Conservation (phyloP, 2,797 vertebrate species). For the Siniperca obscura region DNA sequence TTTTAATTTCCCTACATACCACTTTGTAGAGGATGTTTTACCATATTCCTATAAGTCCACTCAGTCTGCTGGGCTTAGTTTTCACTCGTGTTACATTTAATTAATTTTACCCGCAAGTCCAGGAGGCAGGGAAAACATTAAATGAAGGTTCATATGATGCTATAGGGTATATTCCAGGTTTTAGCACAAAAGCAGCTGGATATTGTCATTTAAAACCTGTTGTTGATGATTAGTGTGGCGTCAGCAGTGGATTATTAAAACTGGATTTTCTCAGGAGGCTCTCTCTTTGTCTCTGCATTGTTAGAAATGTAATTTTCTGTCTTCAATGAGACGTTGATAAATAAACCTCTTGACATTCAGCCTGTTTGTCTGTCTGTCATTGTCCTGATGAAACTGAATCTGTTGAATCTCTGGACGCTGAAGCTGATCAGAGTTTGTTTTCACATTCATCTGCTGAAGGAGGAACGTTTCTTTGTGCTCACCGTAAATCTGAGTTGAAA, state of each 20-base stretch:
- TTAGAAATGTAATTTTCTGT: neutral
- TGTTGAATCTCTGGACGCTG: neutral
- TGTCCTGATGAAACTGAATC: neutral
- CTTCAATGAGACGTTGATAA: neutral
- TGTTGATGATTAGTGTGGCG: neutral
- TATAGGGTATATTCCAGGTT: neutral
- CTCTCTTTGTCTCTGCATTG: neutral
- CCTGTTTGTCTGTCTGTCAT: neutral
- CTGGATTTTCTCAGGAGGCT: neutral
- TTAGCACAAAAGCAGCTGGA: neutral
- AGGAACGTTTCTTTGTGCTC: neutral
- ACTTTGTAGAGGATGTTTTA: neutral
- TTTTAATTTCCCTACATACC: neutral
- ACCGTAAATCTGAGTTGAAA: neutral
- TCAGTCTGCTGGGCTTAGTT: neutral
- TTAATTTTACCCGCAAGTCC: neutral
- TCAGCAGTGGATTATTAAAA: neutral
- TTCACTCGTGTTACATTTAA: neutral
- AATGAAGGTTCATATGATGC: neutral
- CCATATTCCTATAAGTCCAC: neutral
- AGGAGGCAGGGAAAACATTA: neutral
- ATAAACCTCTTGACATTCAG: slow-evolving; percentile 4
- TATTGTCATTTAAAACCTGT: neutral
- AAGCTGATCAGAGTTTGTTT: neutral
- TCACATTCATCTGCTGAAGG: too few relatives aligned